Evolutionary conservation across 2,113 vertebrate species (phyloP).

Genomic region (Lagopus leucura): DNA sequence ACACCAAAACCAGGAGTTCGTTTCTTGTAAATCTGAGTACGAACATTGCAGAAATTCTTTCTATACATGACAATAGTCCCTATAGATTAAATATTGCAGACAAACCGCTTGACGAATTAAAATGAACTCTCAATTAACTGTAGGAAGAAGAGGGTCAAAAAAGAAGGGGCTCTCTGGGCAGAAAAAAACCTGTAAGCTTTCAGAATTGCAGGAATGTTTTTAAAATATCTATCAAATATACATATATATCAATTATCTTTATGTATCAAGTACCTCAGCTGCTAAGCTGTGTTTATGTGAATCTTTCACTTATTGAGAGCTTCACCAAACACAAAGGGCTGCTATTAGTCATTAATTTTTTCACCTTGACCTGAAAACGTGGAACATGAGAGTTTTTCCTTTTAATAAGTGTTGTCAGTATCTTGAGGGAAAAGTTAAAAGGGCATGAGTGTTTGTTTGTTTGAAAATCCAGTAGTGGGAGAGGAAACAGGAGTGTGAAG

Average conservation of each 20-base stretch:
- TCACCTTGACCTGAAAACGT: neutral
- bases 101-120: neutral
- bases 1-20: neutral
- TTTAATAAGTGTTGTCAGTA: neutral
- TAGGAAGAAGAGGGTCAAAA: neutral
- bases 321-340: neutral
- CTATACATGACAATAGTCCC: neutral
- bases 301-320: neutral
- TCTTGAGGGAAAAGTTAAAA: neutral
- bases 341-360: neutral
- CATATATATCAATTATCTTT: neutral
- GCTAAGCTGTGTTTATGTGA: neutral
- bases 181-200: neutral
- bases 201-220: neutral
- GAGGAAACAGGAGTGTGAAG: neutral
- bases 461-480: neutral
- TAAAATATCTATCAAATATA: neutral
- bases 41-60: neutral
- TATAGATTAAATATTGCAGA: rapidly evolving
- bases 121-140: neutral
- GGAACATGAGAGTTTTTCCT: neutral
- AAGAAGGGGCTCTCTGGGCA: neutral
- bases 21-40: neutral
- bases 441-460: neutral
- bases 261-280: neutral